Percentiles rank a stretch among this genome's conserved stretches.
These are phyloP conservation scores for Camelus dromedarius DNA, from an alignment of 2,113 vertebrate genomes.

Conservation along the genomic window DNA sequence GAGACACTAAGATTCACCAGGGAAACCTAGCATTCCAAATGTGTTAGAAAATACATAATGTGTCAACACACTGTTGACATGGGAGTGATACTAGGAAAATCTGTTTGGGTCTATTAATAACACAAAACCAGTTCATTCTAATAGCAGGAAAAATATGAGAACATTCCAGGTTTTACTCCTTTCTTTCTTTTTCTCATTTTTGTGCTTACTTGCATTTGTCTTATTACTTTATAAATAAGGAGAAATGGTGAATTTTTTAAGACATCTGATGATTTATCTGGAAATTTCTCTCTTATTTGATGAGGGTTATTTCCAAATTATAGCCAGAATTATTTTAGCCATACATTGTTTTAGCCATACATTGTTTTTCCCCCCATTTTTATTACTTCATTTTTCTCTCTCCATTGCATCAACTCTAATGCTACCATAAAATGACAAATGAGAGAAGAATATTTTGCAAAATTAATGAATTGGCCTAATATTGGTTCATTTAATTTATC, in stretches of 20 bases:
- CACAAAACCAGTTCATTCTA: conserved; percentile 51
- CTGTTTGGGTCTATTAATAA: conserved; percentile 74
- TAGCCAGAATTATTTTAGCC: background rate
- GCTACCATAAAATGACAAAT: background rate
- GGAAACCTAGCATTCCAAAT: conserved; percentile 74
- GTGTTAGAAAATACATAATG: conserved; percentile 75
- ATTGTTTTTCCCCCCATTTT: background rate
- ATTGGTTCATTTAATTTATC: background rate
- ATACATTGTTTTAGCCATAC: background rate
- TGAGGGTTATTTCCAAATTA: background rate
- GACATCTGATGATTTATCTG: background rate
- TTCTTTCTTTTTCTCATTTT: background rate
- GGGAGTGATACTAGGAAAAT: conserved; percentile 75
- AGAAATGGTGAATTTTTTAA: background rate
- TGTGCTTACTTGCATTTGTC: background rate
- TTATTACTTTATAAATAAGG: background rate
- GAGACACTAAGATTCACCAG: conserved; percentile 74
- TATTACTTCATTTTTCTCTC: background rate
- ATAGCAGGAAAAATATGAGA: conserved; percentile 24
- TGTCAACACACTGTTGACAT: conserved; percentile 80
- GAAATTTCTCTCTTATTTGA: background rate
- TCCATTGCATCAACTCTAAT: background rate
- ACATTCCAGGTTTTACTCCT: background rate
- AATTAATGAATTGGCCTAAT: background rate
- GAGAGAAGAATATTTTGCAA: background rate